A percentile compares a stretch with the other conserved stretches of the same genome.
phyloP scores from a whole-genome alignment of 2,888 invertebrate genomes.

The Meloe dianella region DNA sequence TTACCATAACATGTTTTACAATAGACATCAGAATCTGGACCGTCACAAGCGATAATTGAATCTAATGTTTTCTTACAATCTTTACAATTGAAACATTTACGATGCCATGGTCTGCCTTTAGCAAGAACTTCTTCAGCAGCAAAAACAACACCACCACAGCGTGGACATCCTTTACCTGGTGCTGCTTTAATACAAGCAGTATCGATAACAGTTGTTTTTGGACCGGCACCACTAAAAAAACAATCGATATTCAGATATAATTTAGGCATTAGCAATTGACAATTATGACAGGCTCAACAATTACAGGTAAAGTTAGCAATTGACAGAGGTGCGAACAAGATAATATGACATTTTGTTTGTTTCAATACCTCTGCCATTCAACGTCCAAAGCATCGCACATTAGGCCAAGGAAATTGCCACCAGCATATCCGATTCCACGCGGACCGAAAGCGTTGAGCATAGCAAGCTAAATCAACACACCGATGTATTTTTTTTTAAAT shows the following conservation, averaged over 20 bases:
- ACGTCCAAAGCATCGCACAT: slow-evolving; percentile 83
- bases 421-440: slow-evolving; percentile 91
- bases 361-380: slow-evolving; percentile 73
- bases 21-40: slow-evolving; percentile 90
- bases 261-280: not conserved
- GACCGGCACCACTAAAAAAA: slow-evolving; percentile 74
- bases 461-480: slow-evolving; percentile 75
- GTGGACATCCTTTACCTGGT: slow-evolving; percentile 86
- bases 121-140: slow-evolving; percentile 94
- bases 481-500: slow-evolving; percentile 18
- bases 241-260: not conserved
- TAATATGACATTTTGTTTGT: slow-evolving; percentile 12
- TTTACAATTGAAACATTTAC: slow-evolving; percentile 90
- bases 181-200: slow-evolving; percentile 81
- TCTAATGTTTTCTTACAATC: slow-evolving; percentile 94
- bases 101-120: slow-evolving; percentile 89
- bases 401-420: slow-evolving; percentile 82
- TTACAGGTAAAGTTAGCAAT: slow-evolving; percentile 15
- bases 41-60: slow-evolving; percentile 94
- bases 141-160: slow-evolving; percentile 89
- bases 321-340: slow-evolving; percentile 29
- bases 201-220: slow-evolving; percentile 78
- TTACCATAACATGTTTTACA: slow-evolving; percentile 98
- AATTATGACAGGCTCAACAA: not conserved
- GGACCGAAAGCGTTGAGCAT: slow-evolving; percentile 95